phyloP scores from a whole-genome alignment of 2,888 invertebrate species.

The Andrena dorsata region DNA sequence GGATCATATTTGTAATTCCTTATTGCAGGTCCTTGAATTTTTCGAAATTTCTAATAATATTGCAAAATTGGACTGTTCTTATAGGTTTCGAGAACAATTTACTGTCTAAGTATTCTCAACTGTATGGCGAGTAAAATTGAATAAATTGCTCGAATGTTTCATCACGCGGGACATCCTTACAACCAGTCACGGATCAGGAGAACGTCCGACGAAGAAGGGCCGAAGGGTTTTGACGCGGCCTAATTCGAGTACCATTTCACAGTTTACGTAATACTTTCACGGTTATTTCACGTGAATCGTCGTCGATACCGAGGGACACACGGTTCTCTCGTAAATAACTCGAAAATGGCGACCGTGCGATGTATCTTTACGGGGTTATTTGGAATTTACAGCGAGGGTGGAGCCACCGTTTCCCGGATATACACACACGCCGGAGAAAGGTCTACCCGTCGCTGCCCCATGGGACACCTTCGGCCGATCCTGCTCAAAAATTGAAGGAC shows the following conservation, averaged over 20 bases:
- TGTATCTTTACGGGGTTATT: slow-evolving; percentile 81
- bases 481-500: slow-evolving; percentile 84
- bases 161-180: too few species aligned
- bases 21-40: too few species aligned
- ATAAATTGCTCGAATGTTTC: too few species aligned
- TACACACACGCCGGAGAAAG: slow-evolving; percentile 51
- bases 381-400: slow-evolving; percentile 79
- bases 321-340: slow-evolving; percentile 69
- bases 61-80: too few species aligned
- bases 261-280: slow-evolving; percentile 47
- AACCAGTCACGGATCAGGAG: too few species aligned
- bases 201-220: background rate
- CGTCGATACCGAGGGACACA: slow-evolving; percentile 52
- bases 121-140: too few species aligned
- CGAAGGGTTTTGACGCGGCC: slow-evolving; percentile 18
- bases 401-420: slow-evolving; percentile 74
- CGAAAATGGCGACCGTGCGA: slow-evolving; percentile 73
- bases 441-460: slow-evolving; percentile 60
- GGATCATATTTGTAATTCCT: too few species aligned
- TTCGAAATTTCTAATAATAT: too few species aligned
- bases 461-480: slow-evolving; percentile 72
- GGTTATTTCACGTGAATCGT: slow-evolving; percentile 64
- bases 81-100: too few species aligned
- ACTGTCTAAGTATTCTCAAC: too few species aligned
- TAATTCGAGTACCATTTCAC: slow-evolving; percentile 44